Percentiles rank a stretch among this genome's conserved stretches.
Evolutionary conservation across 2,113 vertebrate genomes (phyloP).

Genomic region (Hystrix brachyura): DNA sequence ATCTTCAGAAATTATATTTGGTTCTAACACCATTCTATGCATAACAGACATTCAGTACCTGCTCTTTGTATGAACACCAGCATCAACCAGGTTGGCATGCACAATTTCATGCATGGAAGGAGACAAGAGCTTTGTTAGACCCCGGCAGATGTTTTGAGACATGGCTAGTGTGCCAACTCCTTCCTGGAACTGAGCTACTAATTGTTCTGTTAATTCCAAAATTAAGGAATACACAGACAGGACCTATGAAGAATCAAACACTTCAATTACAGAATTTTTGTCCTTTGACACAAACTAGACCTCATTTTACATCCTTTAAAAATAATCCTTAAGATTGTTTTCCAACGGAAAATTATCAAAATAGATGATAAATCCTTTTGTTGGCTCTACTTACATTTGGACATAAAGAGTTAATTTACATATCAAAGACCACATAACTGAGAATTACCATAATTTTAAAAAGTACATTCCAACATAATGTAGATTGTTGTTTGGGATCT

Average conservation of each 20-base stretch:
- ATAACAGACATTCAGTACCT: background rate
- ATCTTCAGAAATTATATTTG: background rate
- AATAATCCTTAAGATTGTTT: background rate
- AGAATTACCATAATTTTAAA: background rate
- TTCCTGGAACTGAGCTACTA: background rate
- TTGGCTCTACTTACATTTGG: constrained; percentile 10
- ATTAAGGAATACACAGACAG: background rate
- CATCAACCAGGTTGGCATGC: background rate
- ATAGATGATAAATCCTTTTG: background rate
- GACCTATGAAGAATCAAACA: background rate
- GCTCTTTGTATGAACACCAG: background rate
- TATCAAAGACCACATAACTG: background rate
- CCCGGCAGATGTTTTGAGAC: background rate
- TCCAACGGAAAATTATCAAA: background rate
- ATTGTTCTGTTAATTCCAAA: background rate
- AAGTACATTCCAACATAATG: background rate
- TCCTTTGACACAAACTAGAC: background rate
- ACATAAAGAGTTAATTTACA: background rate
- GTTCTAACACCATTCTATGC: background rate
- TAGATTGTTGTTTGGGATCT: background rate
- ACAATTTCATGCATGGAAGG: background rate
- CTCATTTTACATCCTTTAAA: background rate
- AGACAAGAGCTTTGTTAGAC: background rate
- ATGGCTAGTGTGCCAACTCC: background rate
- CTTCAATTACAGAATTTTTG: background rate